Evolutionary conservation across 2,797 vertebrate genomes (phyloP), one percentile per base, ranked within the genome.

Genomic region (Novumbra hubbsi): DNA sequence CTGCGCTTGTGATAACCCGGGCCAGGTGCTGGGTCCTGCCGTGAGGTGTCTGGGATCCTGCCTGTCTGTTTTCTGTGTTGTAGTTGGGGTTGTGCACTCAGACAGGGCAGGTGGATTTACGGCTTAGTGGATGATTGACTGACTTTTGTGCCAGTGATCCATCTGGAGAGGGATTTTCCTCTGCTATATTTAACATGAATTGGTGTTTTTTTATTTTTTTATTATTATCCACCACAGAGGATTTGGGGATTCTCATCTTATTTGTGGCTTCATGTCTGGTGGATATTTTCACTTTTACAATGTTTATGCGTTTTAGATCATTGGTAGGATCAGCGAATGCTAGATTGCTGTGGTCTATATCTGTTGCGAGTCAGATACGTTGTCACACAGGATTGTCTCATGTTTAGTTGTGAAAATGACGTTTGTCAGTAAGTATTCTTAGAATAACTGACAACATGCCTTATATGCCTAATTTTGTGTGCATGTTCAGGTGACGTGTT

Each of bases 1-100:
- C 83, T 79, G 83, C 81, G 84, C 81, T 86, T 85, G 86, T 91
- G 87, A 89, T 87, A 86, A 87, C 85, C 80, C 62, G 80, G 79
- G n/a, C 68, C 27, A 12, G 63, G 17, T 65, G 75, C 77, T 81
- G 78, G 83, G 83, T 84, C 66, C 83, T 85, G 86, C 78, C 75
- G 27, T 32, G 63, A 78, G 88, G 80, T 85, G 64, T 71, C 79
- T 85, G 83, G 81, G 80, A 84, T 71, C 78, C 50, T 83, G 81
- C 80, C 78, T 76, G 30, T 75, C 75, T 82, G 84, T 74, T 78
- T 75, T 76, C 77, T 48, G 27, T 11, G 50, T 7, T 52, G 4
- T 32, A 9, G 28, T 28, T 74, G 41, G 45, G 6, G 50, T 75
- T n/a, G 16, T 75, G 75, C 55, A 50, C 72, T 71, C 65, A 63